Percentiles rank a stretch among this genome's conserved stretches.
Evolutionary conservation across 2,113 vertebrate species (phyloP).

Genomic region (Triplophysa rosa): DNA sequence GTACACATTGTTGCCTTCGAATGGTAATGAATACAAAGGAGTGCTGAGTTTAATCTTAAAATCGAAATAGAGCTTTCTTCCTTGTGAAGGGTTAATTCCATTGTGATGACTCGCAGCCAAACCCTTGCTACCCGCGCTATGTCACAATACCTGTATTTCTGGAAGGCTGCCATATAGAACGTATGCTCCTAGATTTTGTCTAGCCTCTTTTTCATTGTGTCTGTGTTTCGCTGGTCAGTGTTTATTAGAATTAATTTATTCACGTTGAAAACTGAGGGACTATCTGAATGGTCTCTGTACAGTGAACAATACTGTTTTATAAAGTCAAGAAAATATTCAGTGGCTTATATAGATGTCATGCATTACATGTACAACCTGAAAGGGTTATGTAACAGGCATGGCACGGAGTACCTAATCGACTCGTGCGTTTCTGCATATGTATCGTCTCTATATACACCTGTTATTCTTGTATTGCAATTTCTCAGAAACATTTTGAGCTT

Average conservation of each 20-base stretch:
- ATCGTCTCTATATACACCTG: no score
- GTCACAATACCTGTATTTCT: constrained; percentile 55
- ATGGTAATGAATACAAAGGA: neutral
- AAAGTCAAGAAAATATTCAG: neutral
- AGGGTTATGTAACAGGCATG: neutral
- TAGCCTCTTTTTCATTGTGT: neutral
- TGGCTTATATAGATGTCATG: neutral
- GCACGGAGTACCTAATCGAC: neutral
- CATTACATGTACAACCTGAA: neutral
- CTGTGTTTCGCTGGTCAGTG: neutral
- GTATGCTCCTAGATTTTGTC: constrained; percentile 4
- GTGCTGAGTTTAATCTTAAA: neutral
- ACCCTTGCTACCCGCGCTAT: constrained; percentile 34
- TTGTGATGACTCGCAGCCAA: neutral
- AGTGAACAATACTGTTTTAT: neutral
- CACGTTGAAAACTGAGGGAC: neutral
- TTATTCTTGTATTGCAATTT: no score
- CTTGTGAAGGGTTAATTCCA: neutral
- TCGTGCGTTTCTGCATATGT: no score
- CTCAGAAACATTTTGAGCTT: no score
- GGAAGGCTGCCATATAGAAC: constrained; percentile 18
- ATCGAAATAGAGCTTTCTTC: neutral
- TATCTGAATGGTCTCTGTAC: neutral
- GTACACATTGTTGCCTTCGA: neutral
- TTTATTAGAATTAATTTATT: neutral